Base-by-base conservation (phyloP, 1,140 invertebrate species). In the Cydia pomonella region DNA sequence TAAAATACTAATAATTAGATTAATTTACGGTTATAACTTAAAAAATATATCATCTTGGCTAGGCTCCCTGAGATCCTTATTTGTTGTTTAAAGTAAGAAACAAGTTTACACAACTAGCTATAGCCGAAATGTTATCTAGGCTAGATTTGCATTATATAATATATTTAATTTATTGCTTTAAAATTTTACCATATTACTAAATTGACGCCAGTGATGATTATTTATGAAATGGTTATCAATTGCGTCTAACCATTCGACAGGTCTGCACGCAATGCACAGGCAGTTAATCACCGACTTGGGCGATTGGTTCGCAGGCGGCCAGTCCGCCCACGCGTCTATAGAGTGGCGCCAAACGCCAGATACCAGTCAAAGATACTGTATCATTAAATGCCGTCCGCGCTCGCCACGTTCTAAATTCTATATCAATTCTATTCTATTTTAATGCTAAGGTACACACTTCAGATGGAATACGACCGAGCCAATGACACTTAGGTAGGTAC, bases 271-370 rank as follows among this genome's bases (percentile, higher is more conserved):
- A 76, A 79, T 77, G 79, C 76, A 75, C 10, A 12, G 38, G 72
- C 75, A 80, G 75, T 80, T 81, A 81, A 83, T 83, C 81, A 81
- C 78, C 72, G 66, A 64, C 69, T 59, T 33, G 63, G 63, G 63
- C 63, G 23, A 33, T 64, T 64, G 64, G 75, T 83, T 80, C 80
- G 81, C 80, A 76, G 80, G 76, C 78, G 78, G 79, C 86, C 62
- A 79, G 87, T 88, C 83, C 85, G 80, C 88, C 87, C 81, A 90
- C 87, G 84, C 84, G 29, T 63, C 64, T 64, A n/a, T n/a, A 44
- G 64, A 38, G 53, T 78, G 79, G 82, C 82, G 82, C 82, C 82
- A 79, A 79, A 73, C 62, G 73, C 75, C 76, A 66, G 76, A 75
- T 59, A 69, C 64, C 64, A 69, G 64, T 33, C 64, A 33, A 69